These are phyloP conservation scores for Sminthurides bifidus DNA, from an alignment of 1,140 invertebrate genomes.

Conservation along the genomic window DNA sequence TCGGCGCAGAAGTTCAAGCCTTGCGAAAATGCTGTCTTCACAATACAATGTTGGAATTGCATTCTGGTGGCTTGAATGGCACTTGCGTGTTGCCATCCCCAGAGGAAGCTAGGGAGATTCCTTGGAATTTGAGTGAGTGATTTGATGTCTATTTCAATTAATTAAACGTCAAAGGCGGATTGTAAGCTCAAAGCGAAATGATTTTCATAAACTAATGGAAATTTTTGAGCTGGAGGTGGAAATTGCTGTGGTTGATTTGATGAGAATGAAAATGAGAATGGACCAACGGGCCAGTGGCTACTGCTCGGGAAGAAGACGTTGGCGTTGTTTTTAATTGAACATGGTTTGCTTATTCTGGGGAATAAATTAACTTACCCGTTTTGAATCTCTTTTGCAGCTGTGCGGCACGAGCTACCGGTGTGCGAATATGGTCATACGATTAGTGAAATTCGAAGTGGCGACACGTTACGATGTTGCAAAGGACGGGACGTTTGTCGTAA, in stretches of 20 bases:
- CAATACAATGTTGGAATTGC: not conserved
- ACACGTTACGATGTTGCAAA: not conserved
- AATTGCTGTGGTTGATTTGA: not conserved
- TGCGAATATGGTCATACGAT: slow-evolving; percentile 16
- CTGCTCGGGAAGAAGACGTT: too few relatives aligned
- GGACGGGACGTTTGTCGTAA: slow-evolving; percentile 1
- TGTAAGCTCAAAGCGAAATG: not conserved
- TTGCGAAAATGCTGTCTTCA: slow-evolving; percentile 29
- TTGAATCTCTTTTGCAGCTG: slow-evolving; percentile 9
- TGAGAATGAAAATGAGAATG: not conserved
- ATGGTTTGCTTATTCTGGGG: too few relatives aligned
- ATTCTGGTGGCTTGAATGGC: not conserved
- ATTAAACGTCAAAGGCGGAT: too few relatives aligned
- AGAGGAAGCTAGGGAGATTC: not conserved
- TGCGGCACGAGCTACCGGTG: slow-evolving; percentile 14
- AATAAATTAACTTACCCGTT: not conserved
- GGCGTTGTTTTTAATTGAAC: too few relatives aligned
- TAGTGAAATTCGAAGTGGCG: slow-evolving; percentile 6
- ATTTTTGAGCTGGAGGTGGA: not conserved
- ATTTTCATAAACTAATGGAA: not conserved
- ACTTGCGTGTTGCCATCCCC: not conserved
- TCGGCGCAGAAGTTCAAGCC: slow-evolving; percentile 6
- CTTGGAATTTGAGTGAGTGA: slow-evolving; percentile 14
- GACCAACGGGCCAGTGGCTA: not conserved
- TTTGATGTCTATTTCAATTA: not conserved